These are phyloP conservation scores for Sylvicapra grimmia DNA, from an alignment of 2,113 vertebrate species.

Conservation along the genomic window DNA sequence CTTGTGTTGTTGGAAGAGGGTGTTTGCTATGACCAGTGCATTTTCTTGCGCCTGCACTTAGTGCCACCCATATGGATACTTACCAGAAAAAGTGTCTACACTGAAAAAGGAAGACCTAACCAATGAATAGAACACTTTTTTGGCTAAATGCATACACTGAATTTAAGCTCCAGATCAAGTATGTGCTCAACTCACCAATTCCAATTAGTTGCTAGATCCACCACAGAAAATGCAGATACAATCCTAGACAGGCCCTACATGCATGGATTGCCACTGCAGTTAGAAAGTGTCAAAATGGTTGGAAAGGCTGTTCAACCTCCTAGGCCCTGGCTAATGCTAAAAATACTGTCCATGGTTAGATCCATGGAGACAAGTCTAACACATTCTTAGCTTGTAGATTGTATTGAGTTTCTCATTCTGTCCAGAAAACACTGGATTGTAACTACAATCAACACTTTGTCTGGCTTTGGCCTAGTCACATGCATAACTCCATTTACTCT, in stretches of 20 bases:
- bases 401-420: not conserved
- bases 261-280: not conserved
- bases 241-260: not conserved
- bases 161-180: not conserved
- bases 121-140: not conserved
- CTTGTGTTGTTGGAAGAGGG: too few relatives aligned
- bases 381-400: not conserved
- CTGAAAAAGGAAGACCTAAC: not conserved
- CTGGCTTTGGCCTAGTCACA: not conserved
- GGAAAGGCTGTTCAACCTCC: not conserved
- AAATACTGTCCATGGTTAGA: not conserved
- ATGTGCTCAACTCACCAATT: not conserved
- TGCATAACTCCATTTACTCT: not conserved
- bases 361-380: not conserved
- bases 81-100: not conserved
- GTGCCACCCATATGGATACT: not conserved
- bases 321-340: not conserved
- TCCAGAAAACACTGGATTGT: not conserved
- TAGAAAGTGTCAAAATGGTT: not conserved
- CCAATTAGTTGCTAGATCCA: not conserved
- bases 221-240: not conserved
- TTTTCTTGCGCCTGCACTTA: too few relatives aligned
- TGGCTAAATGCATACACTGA: not conserved
- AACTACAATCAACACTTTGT: not conserved
- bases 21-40: too few relatives aligned